phyloP scores from a whole-genome alignment of 2,113 vertebrate genomes.

The Synodontis membranacea region DNA sequence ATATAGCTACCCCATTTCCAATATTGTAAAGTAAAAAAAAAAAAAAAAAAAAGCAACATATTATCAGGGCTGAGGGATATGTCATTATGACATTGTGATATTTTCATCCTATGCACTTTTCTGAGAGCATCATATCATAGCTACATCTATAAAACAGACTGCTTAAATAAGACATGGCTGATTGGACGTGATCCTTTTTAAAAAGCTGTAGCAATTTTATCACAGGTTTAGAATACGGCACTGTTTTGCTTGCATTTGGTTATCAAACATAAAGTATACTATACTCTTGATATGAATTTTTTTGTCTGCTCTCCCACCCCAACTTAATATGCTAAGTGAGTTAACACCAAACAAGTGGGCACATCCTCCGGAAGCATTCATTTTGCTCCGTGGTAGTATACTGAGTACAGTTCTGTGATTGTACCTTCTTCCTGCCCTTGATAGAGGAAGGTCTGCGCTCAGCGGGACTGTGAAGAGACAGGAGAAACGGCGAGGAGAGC shows the following conservation, averaged over 20 bases:
- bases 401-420: constrained; percentile 4
- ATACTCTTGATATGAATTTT: not conserved
- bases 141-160: not conserved
- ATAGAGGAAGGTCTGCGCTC: constrained; percentile 42
- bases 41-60: too few relatives aligned
- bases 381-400: not conserved
- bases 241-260: not conserved
- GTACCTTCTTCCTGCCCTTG: constrained; percentile 30
- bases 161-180: not conserved
- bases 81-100: not conserved
- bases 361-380: not conserved
- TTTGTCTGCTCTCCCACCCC: not conserved
- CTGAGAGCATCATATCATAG: not conserved
- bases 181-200: not conserved
- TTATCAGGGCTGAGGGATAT: not conserved
- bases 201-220: too few relatives aligned
- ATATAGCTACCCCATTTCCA: not conserved
- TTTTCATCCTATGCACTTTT: not conserved
- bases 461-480: constrained; percentile 32
- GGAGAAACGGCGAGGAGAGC: constrained; percentile 28
- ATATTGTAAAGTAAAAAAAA: constrained; percentile 1
- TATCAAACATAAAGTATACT: not conserved
- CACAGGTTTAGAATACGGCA: not conserved
- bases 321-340: not conserved
- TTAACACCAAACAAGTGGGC: not conserved